phyloP scores from a whole-genome alignment of 2,113 vertebrate genomes.

The Hippolais icterina region DNA sequence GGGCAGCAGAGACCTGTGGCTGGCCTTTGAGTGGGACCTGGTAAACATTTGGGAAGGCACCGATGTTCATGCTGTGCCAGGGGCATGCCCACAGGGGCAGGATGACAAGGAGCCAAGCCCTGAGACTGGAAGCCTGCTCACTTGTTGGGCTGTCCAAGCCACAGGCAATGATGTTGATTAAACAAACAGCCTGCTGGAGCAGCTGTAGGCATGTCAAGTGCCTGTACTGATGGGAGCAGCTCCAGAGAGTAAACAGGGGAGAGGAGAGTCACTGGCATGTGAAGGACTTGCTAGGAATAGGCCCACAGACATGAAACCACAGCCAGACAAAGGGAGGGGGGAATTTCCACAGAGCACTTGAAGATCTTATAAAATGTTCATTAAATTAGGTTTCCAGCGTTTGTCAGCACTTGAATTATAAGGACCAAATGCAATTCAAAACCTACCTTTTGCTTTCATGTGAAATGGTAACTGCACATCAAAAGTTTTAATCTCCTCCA shows the following conservation, averaged over 20 bases:
- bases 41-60: not conserved
- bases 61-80: not conserved
- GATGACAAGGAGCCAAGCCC: not conserved
- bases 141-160: not conserved
- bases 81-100: not conserved
- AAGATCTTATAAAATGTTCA: slow-evolving; percentile 6
- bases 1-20: not conserved
- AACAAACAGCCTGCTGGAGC: slow-evolving; percentile 4
- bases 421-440: slow-evolving; percentile 37
- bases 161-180: not conserved
- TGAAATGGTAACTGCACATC: slow-evolving; percentile 48
- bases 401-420: slow-evolving; percentile 42
- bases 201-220: not conserved
- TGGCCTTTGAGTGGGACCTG: not conserved
- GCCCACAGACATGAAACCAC: not conserved
- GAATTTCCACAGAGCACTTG: slow-evolving; percentile 22
- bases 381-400: slow-evolving; percentile 7
- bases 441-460: slow-evolving; percentile 53
- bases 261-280: not conserved
- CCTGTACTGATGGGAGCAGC: not conserved
- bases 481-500: slow-evolving; percentile 48
- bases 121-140: not conserved
- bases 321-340: not conserved
- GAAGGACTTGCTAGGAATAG: slow-evolving; percentile 18
- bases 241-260: slow-evolving; percentile 22